A percentile compares a stretch with the other conserved stretches of the same genome.
These are phyloP conservation scores for Trichechus manatus DNA, from an alignment of 2,113 vertebrate species.

Conservation along the genomic window DNA sequence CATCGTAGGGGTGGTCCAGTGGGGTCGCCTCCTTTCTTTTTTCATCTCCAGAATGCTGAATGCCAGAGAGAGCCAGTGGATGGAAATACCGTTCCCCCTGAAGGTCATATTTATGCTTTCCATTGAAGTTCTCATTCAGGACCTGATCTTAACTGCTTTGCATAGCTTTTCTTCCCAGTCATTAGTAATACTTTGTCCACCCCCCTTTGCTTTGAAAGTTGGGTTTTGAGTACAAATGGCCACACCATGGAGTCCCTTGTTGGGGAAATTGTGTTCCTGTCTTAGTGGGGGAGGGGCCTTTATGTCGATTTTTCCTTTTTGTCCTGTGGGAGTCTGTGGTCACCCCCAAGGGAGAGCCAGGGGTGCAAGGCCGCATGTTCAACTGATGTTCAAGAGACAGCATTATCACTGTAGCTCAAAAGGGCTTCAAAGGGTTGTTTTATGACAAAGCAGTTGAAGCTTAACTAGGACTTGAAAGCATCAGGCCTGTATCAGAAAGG, in stretches of 20 bases:
- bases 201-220: background rate
- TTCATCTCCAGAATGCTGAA: fast-evolving
- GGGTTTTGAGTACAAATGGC: background rate
- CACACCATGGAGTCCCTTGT: background rate
- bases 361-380: background rate
- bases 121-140: background rate
- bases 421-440: conserved; percentile 14
- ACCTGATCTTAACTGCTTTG: background rate
- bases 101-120: background rate
- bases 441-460: background rate
- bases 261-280: background rate
- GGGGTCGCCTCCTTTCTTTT: background rate
- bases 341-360: background rate
- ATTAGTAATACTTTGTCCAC: background rate
- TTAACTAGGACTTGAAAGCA: conserved; percentile 16
- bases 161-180: background rate
- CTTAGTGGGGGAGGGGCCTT: background rate
- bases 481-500: background rate
- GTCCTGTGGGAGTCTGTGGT: background rate
- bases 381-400: background rate
- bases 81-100: fast-evolving
- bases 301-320: background rate
- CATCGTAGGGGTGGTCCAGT: fast-evolving
- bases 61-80: background rate
- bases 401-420: background rate